A percentile compares a stretch with the other conserved stretches of the same genome.
Evolutionary conservation across 1,140 invertebrate species (phyloP).

Genomic region (Diprion similis): DNA sequence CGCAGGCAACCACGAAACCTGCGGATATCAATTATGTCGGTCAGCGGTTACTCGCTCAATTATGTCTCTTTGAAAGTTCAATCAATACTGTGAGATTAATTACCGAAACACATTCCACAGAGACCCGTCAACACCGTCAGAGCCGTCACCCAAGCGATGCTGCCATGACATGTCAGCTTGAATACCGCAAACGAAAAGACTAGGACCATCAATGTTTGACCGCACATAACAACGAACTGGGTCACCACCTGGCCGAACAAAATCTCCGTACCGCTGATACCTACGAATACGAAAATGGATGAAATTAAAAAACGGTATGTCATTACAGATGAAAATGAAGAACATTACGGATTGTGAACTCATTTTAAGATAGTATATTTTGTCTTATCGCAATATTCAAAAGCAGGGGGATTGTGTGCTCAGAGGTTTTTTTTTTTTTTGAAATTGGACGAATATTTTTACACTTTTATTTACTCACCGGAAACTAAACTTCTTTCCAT

Average conservation of each 20-base stretch:
- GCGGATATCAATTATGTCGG: constrained; percentile 35
- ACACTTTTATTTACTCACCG: constrained; percentile 60
- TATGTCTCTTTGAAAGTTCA: not conserved
- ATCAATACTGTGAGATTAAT: constrained; percentile 30
- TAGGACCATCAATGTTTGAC: constrained; percentile 84
- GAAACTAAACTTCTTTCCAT: constrained; percentile 87
- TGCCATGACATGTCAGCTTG: constrained; percentile 80
- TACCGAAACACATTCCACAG: constrained; percentile 93
- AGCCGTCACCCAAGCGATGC: constrained; percentile 75
- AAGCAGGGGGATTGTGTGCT: no score
- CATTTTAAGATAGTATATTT: no score
- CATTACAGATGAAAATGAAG: no score
- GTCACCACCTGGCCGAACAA: constrained; percentile 85
- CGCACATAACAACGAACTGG: constrained; percentile 87
- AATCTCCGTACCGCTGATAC: constrained; percentile 69
- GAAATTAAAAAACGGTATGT: not conserved
- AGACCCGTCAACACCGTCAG: constrained; percentile 84
- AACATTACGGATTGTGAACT: no score
- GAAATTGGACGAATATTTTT: constrained; percentile 17
- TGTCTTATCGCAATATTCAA: no score
- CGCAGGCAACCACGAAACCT: constrained; percentile 88
- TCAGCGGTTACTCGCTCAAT: not conserved
- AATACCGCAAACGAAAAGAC: constrained; percentile 85
- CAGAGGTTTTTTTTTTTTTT: not conserved
- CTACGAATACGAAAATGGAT: constrained; percentile 27